Evolutionary conservation across 2,888 invertebrate species (phyloP), one percentile per base, ranked within the genome.

Genomic region (Xestoiulus laeticollis): DNA sequence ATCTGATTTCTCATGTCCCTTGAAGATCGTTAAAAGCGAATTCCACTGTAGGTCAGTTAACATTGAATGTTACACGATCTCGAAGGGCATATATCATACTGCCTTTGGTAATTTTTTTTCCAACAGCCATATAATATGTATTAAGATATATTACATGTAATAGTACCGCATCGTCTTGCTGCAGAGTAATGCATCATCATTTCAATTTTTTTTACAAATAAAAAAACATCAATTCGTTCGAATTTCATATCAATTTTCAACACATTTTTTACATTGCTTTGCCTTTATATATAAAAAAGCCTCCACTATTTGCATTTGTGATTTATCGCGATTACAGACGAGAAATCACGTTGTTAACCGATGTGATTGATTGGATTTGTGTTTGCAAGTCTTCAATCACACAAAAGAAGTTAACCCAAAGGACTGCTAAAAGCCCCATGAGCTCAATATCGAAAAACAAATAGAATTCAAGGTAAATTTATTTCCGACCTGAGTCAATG

Each of bases 371-470:
- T 68, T 26, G 68, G n/a, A 26, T 68, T 68, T 68, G 26, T 26
- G 68, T 26, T 68, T 68, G 68, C 68, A 8, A 68, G 68, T 68
- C 68, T 68, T 68, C 68, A 2, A 68, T 26, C 22, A 68, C 68
- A 68, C 68, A n/a, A 68, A 68, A n/a, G 68, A 68, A 68, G n/a
- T 8, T 26, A 12, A 68, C 68, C 68, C 68, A 68, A 68, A 68
- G 68, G 68, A 22, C 10, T 68, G 68, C 68, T 12, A 12, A 68
- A 68, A 68, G 26, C 26, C 68, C 68, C 68, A 22, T 68, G 68
- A 68, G 68, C 68, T 68, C 68, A 68, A 68, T 68, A 26, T 68
- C 68, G 68, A n/a, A 68, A 68, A 26, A 12, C 68, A 68, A 68
- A 68, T 26, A 68, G 10, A 68, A 68, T 68, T 68, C 68, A 68